Base-by-base conservation (phyloP, 2,797 vertebrate genomes). In the Harpagifer antarcticus region DNA sequence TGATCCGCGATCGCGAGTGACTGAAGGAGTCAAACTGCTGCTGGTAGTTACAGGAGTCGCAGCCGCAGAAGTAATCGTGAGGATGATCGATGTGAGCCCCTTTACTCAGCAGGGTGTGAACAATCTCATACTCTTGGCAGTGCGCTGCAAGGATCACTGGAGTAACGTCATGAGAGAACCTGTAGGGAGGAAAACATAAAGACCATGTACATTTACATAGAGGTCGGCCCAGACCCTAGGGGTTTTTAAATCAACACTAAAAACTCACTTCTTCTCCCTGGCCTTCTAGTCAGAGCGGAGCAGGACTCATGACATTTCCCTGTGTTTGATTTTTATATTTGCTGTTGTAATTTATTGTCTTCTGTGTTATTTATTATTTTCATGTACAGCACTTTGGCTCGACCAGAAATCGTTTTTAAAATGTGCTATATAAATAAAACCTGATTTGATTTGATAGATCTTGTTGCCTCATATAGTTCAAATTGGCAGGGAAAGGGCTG, bases 61-160 rank as follows among this genome's bases (percentile, higher is more conserved):
- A 99, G 91, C 97, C 95, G 88, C 98, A 99, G 94, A 99, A 99
- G 87, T 99, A 99, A 89, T 99, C 96, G 3, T 99, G 98, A 0
- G 98, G 98, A 19, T 94, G 94, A 48, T 98, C 96, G 0, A 99
- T 99, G 4, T 96, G 95, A 42, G 98, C 97, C 0, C 98, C 98
- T 88, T 96, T 98, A 37, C 96, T 93, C 86, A 99, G 89, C 58
- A 99, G 96, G 0, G 95, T 99, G 88, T 99, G 97, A 45, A 99
- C 97, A 0, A 99, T 97, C 89, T 99, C 98, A 11, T 98, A 99
- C 50, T 99, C 98, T 11, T 99, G 98, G 90, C 98, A 99, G 83
- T 99, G 98, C 0, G 98, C 97, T 0, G 98, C 98, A 62, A 99
- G 93, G 61, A 98, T 98, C 81, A 99, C 95, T 0, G 98, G 98